Base-by-base conservation (phyloP, 2,888 invertebrate species). In the Iphiclides podalirius region DNA sequence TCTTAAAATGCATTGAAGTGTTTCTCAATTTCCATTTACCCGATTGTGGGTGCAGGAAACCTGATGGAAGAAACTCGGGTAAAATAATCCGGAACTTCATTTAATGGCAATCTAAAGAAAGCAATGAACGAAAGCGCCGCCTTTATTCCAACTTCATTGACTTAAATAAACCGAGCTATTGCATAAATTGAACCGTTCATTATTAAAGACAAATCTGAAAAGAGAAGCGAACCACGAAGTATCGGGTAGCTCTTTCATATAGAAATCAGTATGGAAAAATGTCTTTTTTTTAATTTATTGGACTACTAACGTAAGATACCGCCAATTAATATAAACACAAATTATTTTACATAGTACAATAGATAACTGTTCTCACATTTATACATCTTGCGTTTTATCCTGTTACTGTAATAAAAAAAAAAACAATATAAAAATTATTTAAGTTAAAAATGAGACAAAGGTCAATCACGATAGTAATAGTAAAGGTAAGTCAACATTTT, bases 151-250 rank as follows among this genome's bases (percentile, higher is more conserved):
- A 43, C 31, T 66, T 66, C 64, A 67, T 65, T 67, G 70, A 63
- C 63, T 70, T 64, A 63, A 70, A 72, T 72, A 70, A 70, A 70
- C 56, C 58, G 58, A 62, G 61, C 62, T 58, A 61, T 67, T 72
- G 72, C 67, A 71, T 43, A 38, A 70, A 73, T 70, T 64, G 63
- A 63, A 70, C 55, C 59, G 58, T 62, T 67, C 64, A 64, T 65
- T 59, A 59, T 62, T 66, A 60, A 56, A 54, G 54, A 50, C 57
- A 57, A 51, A 53, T 28, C 28, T 28, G 28, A 6, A 28, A 28
- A 6, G 28, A 28, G 28, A 28, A 28, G 8, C 28, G n/a, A 28
- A 9, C 28, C 28, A 28, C 28, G 8, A 9, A 9, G 4, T 20
- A 20, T 3, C n/a, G n/a, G 2, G 2, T 28, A 9, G 8, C n/a